A percentile compares a stretch with the other conserved stretches of the same genome.
Conservation (phyloP, 2,797 vertebrate genomes). For the Australoheros facetus region DNA sequence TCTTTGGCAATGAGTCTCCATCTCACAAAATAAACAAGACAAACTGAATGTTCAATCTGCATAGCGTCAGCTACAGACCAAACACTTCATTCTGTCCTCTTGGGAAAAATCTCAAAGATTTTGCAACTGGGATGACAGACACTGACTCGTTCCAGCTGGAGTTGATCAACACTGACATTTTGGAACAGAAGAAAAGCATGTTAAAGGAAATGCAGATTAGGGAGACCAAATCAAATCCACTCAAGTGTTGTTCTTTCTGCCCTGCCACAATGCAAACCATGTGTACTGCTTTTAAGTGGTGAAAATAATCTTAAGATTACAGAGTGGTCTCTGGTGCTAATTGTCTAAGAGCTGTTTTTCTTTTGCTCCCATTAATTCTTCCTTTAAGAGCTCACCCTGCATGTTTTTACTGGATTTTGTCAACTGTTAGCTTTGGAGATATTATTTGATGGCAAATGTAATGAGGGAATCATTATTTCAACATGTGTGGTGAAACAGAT, state of each 20-base stretch:
- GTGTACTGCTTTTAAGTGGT: slow-evolving; percentile 81
- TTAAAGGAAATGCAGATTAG: slow-evolving; percentile 78
- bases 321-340: slow-evolving; percentile 81
- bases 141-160: slow-evolving; percentile 69
- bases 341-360: slow-evolving; percentile 79
- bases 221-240: slow-evolving; percentile 75
- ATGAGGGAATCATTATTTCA: slow-evolving; percentile 71
- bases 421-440: slow-evolving; percentile 71
- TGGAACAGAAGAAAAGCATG: slow-evolving; percentile 69
- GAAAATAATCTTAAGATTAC: slow-evolving; percentile 81
- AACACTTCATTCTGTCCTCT: slow-evolving; percentile 46
- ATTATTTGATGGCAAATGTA: slow-evolving; percentile 71
- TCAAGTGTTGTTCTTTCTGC: slow-evolving; percentile 75
- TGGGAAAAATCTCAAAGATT: slow-evolving; percentile 59
- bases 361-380: slow-evolving; percentile 75
- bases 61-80: slow-evolving; percentile 34
- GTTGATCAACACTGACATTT: slow-evolving; percentile 72
- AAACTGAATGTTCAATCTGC: slow-evolving; percentile 23
- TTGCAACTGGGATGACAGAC: slow-evolving; percentile 61
- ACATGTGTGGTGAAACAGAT: slow-evolving; percentile 68
- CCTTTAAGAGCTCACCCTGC: slow-evolving; percentile 66
- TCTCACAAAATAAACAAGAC: slow-evolving; percentile 13
- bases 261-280: slow-evolving; percentile 74
- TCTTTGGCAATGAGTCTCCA: neutral
- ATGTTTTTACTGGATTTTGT: slow-evolving; percentile 73